Base-by-base conservation (phyloP, 2,888 invertebrate species). In the Dascillus cervinus region DNA sequence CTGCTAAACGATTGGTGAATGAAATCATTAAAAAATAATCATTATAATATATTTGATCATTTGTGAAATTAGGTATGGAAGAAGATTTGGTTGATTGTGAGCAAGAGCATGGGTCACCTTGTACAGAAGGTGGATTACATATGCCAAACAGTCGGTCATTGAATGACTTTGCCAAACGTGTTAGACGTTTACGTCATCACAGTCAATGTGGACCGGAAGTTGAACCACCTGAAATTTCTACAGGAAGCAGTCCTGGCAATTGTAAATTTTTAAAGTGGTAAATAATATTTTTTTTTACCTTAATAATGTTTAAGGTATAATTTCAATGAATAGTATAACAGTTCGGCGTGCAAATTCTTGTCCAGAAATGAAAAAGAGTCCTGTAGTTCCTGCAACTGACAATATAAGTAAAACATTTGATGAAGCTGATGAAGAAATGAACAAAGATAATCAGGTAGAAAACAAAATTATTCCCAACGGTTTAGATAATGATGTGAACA, bases 301-400 rank as follows among this genome's bases (percentile, higher is more conserved):
- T 8, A 8, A 9, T 9, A 5, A 9, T 9, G 23, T 23, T 9
- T 23, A 23, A n/a, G 6, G 5, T n/a, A n/a, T n/a, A n/a, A n/a
- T n/a, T n/a, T n/a, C n/a, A n/a, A n/a, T n/a, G n/a, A n/a, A n/a
- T 11, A 55, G 47, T 29, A 51, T 55, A 3, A 63, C 68, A 51
- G 70, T 77, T 24, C 69, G 75, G 13, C 67, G 78, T 32, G 71
- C 77, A n/a, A 72, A 72, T 49, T 82, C 81, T 2, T 80, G 79
- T 47, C 77, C 81, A 1, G 75, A 78, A 41, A 71, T 78, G 47
- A 68, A 70, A 47, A 67, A 69, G 49, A 44, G 49, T 32, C 56
- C 52, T 28, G 44, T 50, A 10, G 41, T 46, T 33, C 39, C 52
- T 24, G 44, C 48, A 26, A 38, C 33, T 31, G 40, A 40, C 28